Evolutionary conservation across 1,140 invertebrate species (phyloP), one percentile per base, ranked within the genome.

Genomic region (Tachypleus tridentatus): DNA sequence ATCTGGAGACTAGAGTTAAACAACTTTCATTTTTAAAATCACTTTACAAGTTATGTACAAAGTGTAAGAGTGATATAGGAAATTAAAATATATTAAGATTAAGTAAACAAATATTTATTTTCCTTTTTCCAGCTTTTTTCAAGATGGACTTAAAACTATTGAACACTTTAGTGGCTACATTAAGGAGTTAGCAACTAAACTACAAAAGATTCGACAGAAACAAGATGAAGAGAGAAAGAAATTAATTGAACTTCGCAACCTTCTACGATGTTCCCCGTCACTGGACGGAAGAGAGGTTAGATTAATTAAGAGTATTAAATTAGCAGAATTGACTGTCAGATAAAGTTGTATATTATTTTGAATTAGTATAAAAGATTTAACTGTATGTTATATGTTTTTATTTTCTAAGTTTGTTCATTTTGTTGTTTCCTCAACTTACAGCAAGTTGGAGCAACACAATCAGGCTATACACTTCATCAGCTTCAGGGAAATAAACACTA

Each of bases 111-210:
- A 29, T 29, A 29, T 51, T 60, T 62, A 63, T 64, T 68, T 53
- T 69, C 68, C 73, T 70, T 67, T 67, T 79, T 80, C 64, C 74
- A 93, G 89, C 77, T 93, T 91, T 76, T 94, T 93, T 79, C 87
- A 91, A 84, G 94, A 97, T 77, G 93, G 94, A 51, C 78, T 98
- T 72, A 94, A 97, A 81, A 96, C 93, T 7, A 94, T 97, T 68
- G 91, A 96, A 76, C 92, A 98, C 76, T 97, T 96, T 77, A 92
- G 92, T 59, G 88, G 86, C 59, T 98, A 97, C 76, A 89, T 98
- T 59, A 86, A 88, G 9, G 92, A 95, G 75, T 79, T 98, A 57
- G 91, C 91, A 69, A 82, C 87, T 8, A 92, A 92, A 75, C 78
- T 97, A 67, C 89, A 93, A 74, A 87, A 87, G 78, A 95, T 97